phyloP scores from a whole-genome alignment of 2,888 invertebrate genomes.

The Caenorhabditis sulstoni region DNA sequence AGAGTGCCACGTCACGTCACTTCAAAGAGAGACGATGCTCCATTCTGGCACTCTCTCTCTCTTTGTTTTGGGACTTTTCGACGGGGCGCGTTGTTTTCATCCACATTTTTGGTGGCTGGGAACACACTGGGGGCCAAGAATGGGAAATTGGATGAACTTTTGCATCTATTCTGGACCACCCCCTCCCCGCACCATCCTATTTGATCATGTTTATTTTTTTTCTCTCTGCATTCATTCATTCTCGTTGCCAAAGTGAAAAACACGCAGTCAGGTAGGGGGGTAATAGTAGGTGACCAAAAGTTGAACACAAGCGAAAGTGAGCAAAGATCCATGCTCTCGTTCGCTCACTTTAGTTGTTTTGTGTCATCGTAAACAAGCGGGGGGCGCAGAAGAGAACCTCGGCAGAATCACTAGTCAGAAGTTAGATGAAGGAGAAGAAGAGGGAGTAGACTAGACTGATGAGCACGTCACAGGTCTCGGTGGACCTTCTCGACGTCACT shows the following conservation, averaged over 20 bases:
- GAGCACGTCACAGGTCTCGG: too few relatives aligned
- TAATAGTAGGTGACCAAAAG: neutral
- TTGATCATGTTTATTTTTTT: too few relatives aligned
- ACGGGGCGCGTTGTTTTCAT: neutral
- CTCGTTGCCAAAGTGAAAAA: too few relatives aligned
- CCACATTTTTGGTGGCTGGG: slow-evolving; percentile 4
- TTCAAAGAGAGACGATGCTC: neutral
- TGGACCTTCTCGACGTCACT: too few relatives aligned
- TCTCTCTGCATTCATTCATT: too few relatives aligned
- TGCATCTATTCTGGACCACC: neutral
- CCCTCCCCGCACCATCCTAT: too few relatives aligned
- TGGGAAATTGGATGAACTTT: slow-evolving; percentile 21
- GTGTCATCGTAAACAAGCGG: neutral
- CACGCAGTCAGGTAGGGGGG: neutral
- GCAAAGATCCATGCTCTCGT: too few relatives aligned
- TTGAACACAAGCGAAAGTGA: neutral
- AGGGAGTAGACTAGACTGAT: neutral
- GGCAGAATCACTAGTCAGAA: too few relatives aligned
- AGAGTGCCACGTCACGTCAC: neutral
- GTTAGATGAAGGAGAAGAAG: neutral
- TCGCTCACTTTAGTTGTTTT: too few relatives aligned
- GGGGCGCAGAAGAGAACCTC: too few relatives aligned
- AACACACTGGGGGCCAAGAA: neutral
- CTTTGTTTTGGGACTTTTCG: slow-evolving; percentile 11
- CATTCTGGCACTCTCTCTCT: neutral